Base-by-base conservation (phyloP, 2,797 vertebrate species). In the Chelon labrosus region DNA sequence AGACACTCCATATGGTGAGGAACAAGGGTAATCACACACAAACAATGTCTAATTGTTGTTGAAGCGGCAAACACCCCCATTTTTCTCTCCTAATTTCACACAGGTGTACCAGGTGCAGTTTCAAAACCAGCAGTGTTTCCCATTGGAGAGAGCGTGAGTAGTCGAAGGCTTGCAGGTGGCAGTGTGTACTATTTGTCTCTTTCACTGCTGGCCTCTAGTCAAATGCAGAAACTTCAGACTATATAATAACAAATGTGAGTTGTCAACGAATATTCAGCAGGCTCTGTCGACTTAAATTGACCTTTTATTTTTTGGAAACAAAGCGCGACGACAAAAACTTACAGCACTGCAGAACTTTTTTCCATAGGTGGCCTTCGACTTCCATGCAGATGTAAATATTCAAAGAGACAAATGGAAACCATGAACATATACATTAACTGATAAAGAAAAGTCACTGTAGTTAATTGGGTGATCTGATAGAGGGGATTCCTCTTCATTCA, bases 31-130 rank as follows among this genome's bases (percentile, higher is more conserved):
- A 87, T 85, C 58, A 67, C 59, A 82, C 55, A 60, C 61, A 54
- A 76, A 83, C 53, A 69, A 65, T 51, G 65, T 47, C 70, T 77
- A 72, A 80, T 35, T 7, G 31, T 35, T 35, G 31, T 35, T 8
- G 31, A 35, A 62, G 57, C 46, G 6, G 42, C 49, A 84, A 70
- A 90, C 65, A 74, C 75, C 70, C 85, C 63, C 62, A 65, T 73
- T 77, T 42, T 39, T 63, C 37, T 70, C 39, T 78, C 52, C 83
- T 85, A 84, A 85, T 90, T 88, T 88, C 70, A 85, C 84, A 83
- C 77, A 84, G 84, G 75, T 80, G 80, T 41, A 79, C 35, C 64
- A 77, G 70, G 60, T 65, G 79, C 50, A 70, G 68, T 83, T 86
- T 79, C 64, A 79, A 57, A 79, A 77, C 46, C 74, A 67, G 77